phyloP scores from a whole-genome alignment of 2,888 invertebrate species.

The Clivina fossor region DNA sequence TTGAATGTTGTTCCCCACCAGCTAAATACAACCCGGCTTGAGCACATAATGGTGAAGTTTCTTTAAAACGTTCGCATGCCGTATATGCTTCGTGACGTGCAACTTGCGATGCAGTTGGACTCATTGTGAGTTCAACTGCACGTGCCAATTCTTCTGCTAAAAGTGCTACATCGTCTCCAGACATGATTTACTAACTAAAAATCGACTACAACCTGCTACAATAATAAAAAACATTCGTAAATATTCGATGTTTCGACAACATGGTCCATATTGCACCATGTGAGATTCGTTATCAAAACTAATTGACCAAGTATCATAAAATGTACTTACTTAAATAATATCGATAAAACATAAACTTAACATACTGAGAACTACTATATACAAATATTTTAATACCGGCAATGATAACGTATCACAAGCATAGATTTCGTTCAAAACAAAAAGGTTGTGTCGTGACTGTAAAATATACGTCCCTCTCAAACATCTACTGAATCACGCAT shows the following conservation, averaged over 20 bases:
- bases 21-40: slow-evolving; percentile 83
- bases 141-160: slow-evolving; percentile 77
- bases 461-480: slow-evolving; percentile 19
- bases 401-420: slow-evolving; percentile 24
- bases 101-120: slow-evolving; percentile 73
- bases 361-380: slow-evolving; percentile 18
- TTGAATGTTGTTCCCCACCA: slow-evolving; percentile 70
- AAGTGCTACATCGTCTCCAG: slow-evolving; percentile 65
- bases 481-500: slow-evolving; percentile 6
- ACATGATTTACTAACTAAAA: slow-evolving; percentile 46
- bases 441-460: slow-evolving; percentile 26
- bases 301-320: slow-evolving; percentile 4
- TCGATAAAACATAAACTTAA: slow-evolving; percentile 15
- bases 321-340: slow-evolving; percentile 32
- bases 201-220: slow-evolving; percentile 22
- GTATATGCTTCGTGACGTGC: slow-evolving; percentile 80
- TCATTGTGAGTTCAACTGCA: slow-evolving; percentile 81
- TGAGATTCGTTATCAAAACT: slow-evolving; percentile 11
- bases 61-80: slow-evolving; percentile 82
- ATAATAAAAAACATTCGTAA: slow-evolving; percentile 3
- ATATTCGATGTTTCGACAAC: slow-evolving; percentile 14
- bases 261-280: slow-evolving; percentile 34
- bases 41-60: slow-evolving; percentile 83
- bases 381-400: slow-evolving; percentile 28
- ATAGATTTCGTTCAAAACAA: slow-evolving; percentile 33